Evolutionary conservation across 2,113 vertebrate species (phyloP), one percentile per base, ranked within the genome.

Genomic region (Ailuropoda melanoleuca): DNA sequence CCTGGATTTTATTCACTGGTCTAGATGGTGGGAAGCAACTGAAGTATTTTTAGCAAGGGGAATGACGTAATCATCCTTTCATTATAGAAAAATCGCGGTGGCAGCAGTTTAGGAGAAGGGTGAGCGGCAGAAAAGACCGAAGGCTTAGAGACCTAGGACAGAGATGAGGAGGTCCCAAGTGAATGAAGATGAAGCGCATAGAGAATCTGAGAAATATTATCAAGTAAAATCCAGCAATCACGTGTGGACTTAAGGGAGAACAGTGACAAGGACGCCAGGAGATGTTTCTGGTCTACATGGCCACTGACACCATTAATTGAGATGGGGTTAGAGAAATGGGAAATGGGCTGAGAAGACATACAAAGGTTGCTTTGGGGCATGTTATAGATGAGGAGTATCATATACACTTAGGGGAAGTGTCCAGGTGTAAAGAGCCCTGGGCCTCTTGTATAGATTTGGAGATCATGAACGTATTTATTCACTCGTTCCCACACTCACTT

Each of bases 371-470:
- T 18, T 43, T 19, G 62, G 15, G 18, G 10, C 62, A 34, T 24
- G 55, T 13, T 55, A 17, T 8, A 0, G 12, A 24, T 21, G 12
- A 34, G 24, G 29, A n/a, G 1, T 39, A 18, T 1, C 2, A 4
- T 55, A 19, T 26, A 11, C 0, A 50, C 11, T 6, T 9, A 46
- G 53, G 15, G 14, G 53, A 77, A 14, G 8, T 1, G 6, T 75
- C n/a, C 60, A 29, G 19, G 37, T 15, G 21, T 31, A 39, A 43
- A 50, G 39, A 74, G 10, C 6, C 26, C 23, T 48, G 26, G 72
- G 53, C 1, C 18, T 66, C 29, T 70, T 31, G 2, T 53, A 23
- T 21, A 88, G 31, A 70, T 53, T n/a, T 60, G 58, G 3, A 53
- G n/a, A 48, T 19, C 4, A 62, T 8, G 18, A 39, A 75, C 14